Evolutionary conservation across 2,888 invertebrate genomes (phyloP).

Genomic region (Sphecodes monilicornis): DNA sequence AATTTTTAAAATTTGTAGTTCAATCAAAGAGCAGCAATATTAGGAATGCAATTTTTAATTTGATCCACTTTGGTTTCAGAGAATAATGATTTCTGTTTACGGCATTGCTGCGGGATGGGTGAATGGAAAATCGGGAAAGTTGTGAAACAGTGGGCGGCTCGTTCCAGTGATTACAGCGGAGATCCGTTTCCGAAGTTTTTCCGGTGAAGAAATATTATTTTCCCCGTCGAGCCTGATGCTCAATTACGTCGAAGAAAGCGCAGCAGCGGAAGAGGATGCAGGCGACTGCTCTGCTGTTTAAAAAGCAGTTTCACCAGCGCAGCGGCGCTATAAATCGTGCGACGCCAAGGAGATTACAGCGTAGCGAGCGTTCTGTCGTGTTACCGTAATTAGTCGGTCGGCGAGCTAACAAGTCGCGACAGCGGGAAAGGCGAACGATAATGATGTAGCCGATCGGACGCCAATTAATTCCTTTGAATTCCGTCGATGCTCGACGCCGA

Average conservation of each 20-base stretch:
- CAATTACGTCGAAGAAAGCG: neutral
- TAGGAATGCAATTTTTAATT: no score
- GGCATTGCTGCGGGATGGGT: no score
- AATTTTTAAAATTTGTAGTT: no score
- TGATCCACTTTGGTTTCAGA: no score
- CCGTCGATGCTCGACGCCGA: neutral
- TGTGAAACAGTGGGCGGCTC: no score
- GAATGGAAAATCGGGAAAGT: no score
- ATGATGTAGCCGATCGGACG: neutral
- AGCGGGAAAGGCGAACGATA: neutral
- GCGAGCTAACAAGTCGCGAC: slow-evolving; percentile 5
- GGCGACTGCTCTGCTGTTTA: neutral
- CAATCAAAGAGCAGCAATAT: no score
- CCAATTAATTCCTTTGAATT: slow-evolving; percentile 14
- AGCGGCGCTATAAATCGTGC: neutral
- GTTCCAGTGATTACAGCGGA: no score
- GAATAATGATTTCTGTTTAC: no score
- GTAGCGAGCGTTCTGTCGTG: neutral
- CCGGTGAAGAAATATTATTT: neutral
- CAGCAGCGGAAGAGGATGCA: neutral
- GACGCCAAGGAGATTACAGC: neutral
- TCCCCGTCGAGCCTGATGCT: no score
- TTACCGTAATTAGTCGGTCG: slow-evolving; percentile 7
- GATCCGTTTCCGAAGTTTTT: neutral
- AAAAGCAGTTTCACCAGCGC: neutral